These are phyloP conservation scores for Ctenosaura bakeri DNA, from an alignment of 2,797 vertebrate species.

Conservation along the genomic window DNA sequence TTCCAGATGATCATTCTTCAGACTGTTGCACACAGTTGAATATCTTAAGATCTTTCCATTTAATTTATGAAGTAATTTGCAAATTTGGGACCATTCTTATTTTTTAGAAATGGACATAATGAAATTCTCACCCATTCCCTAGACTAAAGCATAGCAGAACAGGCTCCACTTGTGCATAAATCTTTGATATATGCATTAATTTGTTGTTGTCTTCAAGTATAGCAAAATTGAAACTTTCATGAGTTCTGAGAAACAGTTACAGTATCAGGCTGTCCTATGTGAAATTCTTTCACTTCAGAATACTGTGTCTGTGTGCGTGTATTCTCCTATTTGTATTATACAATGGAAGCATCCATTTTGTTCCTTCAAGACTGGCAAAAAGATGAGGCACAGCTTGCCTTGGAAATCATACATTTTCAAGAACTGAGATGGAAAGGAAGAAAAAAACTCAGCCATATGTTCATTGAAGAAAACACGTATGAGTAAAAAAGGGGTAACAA, in stretches of 20 bases:
- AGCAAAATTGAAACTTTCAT: neutral
- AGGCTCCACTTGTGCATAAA: neutral
- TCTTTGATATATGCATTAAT: neutral
- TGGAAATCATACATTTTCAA: neutral
- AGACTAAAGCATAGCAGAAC: neutral
- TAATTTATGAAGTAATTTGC: neutral
- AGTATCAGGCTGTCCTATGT: neutral
- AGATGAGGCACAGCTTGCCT: too few species aligned
- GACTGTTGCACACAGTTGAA: neutral
- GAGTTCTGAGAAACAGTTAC: neutral
- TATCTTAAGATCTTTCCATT: neutral
- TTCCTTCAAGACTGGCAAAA: neutral
- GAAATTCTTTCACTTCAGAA: neutral
- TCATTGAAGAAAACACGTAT: too few species aligned
- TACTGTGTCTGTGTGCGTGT: neutral
- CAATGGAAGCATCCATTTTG: neutral
- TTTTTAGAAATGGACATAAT: neutral
- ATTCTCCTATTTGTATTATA: neutral
- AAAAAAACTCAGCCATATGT: neutral
- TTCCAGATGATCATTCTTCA: neutral
- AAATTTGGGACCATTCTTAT: neutral
- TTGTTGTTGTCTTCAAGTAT: neutral
- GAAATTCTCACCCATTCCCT: neutral
- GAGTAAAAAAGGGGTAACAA: neutral
- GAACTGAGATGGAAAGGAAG: neutral